Evolutionary conservation across 2,113 vertebrate species (phyloP), one percentile per base, ranked within the genome.

Genomic region (Anolis carolinensis): DNA sequence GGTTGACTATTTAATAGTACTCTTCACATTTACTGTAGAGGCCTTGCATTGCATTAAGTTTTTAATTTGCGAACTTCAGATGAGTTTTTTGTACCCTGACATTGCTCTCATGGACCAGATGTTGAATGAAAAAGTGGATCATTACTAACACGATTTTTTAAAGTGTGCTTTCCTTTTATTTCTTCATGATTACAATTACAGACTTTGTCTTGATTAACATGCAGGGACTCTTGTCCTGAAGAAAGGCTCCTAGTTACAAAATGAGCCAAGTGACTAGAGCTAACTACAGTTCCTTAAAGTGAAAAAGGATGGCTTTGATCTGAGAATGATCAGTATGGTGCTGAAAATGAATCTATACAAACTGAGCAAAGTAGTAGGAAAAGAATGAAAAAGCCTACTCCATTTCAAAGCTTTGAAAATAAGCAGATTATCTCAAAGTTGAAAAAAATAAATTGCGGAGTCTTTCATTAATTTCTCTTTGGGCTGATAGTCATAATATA

Each of bases 61-160:
- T 80, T 93, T 70, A 50, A 83, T 74, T 23, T 86, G 83, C 84
- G 5, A n/a, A 34, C 36, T 88, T 87, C 27, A 79, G 80, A 79
- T 89, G 72, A 36, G 87, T 81, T 88, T 13, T 83, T 55, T 92
- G 82, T 89, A 83, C 85, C 39, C 87, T 72, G 74, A 89, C 89
- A 68, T 52, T 82, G 67, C 87, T 92, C 83, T 89, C 72, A 72
- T 87, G 81, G 91, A 86, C 85, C 71, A 86, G 18, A 82, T 23
- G 50, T 86, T 85, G 55, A 83, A 44, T 73, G 70, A 92, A 89
- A 90, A 71, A 52, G 67, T 89, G 63, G 36, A 62, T 81, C 92
- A 83, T 74, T 90, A 70, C 78, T 89, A 71, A 44, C 59, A 34
- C 89, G 62, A 59, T 48, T 20, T 72, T 84, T 65, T 67, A 85